Percentiles rank a stretch among this genome's conserved stretches.
Conservation (phyloP, 2,888 invertebrate genomes). For the Smittia sp. region DNA sequence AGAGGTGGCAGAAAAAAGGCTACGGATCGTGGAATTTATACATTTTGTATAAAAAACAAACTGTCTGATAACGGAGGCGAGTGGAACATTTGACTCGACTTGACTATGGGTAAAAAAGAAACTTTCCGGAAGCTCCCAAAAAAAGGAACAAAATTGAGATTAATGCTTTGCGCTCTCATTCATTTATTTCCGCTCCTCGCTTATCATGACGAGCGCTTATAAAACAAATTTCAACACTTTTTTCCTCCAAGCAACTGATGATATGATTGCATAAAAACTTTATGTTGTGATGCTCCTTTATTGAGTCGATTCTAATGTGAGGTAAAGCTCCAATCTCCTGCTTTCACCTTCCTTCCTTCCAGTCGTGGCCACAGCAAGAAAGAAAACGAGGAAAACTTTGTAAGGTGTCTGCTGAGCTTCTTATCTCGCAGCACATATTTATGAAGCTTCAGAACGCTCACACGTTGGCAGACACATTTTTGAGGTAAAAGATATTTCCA, state of each 20-base stretch:
- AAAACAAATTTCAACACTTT: conserved; percentile 27
- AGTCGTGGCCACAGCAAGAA: neutral
- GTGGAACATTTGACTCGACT: neutral
- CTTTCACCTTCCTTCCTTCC: neutral
- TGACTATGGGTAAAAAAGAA: conserved; percentile 12
- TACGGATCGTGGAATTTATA: neutral
- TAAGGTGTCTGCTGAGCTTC: neutral
- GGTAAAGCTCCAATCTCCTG: neutral
- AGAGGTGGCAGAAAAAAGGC: neutral
- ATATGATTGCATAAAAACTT: neutral
- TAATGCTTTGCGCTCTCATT: conserved; percentile 24
- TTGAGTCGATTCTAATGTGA: neutral
- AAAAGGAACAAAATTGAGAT: conserved; percentile 25
- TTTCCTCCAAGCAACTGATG: neutral
- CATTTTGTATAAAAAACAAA: conserved; percentile 18
- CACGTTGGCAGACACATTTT: no score
- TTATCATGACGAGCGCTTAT: conserved; percentile 22
- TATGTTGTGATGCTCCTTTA: neutral
- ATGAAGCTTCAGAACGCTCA: neutral
- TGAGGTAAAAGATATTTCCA: no score
- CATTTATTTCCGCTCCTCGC: neutral
- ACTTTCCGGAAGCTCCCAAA: neutral
- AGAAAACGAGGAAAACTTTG: neutral
- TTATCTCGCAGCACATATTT: neutral
- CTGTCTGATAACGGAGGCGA: conserved; percentile 24